Base-by-base conservation (phyloP, 2,888 invertebrate genomes). In the Drosophila subquinaria region DNA sequence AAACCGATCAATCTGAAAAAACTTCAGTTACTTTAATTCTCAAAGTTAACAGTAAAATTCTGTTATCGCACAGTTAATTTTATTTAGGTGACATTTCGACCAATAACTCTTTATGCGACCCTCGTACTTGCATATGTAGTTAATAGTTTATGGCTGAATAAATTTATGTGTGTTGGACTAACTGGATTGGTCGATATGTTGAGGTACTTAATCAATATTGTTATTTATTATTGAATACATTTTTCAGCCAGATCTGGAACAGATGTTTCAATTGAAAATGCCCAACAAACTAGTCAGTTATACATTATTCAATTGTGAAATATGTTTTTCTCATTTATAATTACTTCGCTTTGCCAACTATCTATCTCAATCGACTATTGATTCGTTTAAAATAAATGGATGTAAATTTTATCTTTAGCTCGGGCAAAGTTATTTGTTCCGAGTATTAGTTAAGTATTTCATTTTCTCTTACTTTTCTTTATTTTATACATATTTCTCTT, bases 161-260 rank as follows among this genome's bases (percentile, higher is more conserved):
- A 45, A 69, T 61, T 61, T 61, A 53, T 69, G 48, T 30, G 36
- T 61, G 52, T 47, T 17, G 48, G 13, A n/a, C n/a, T 38, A 8
- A 52, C 30, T 40, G 40, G 20, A 38, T 51, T 33, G 35, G 42
- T 40, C 33, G 9, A 42, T 23, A 51, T 47, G 51, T 52, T 15
- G 20, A 36, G 40, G 52, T 17, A 47, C 51, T 69, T 60, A 60
- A 60, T 69, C 53, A 55, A 55, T 55, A 53, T 48, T 62, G 20
- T 53, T 43, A 53, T 69, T 67, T 53, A 36, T 69, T 48, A 45
- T 23, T 23, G 15, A 13, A 23, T 10, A 27, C 10, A 69, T 61
- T 61, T 45, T 52, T 40, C 47, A 48, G 36, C 36, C 53, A 53
- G 59, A 35, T 51, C 10, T 38, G 38, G 20, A 20, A 51, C 69